Percentiles rank a stretch among this genome's conserved stretches.
These are phyloP conservation scores for Prunella strophiata DNA, from an alignment of 2,797 vertebrate genomes.

Conservation along the genomic window DNA sequence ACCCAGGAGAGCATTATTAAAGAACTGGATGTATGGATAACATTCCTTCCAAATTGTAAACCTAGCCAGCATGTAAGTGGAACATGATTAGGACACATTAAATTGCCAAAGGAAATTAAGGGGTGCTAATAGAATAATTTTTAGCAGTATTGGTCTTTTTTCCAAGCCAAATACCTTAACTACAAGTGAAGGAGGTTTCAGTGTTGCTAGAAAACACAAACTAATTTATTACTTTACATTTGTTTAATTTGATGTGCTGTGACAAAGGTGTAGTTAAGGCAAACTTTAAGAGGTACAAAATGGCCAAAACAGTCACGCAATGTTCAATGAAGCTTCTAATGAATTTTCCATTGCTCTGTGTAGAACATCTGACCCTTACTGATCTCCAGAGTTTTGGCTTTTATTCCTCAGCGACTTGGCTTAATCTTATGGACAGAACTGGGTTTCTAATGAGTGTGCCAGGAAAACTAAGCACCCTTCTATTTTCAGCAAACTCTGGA, in stretches of 20 bases:
- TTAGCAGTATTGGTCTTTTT: neutral
- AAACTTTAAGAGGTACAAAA: neutral
- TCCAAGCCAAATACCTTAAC: neutral
- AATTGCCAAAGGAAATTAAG: neutral
- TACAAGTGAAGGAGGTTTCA: neutral
- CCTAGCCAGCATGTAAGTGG: neutral
- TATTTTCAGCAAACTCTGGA: constrained; percentile 91
- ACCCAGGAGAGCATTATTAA: neutral
- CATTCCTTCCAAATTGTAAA: neutral
- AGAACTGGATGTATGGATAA: neutral
- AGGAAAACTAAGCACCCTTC: constrained; percentile 33
- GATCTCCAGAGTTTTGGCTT: constrained; percentile 33
- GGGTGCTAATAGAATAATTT: neutral
- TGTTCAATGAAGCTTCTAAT: neutral
- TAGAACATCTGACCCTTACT: constrained; percentile 27
- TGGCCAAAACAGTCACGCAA: neutral
- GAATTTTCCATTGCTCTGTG: constrained; percentile 36
- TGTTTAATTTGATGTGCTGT: constrained; percentile 12
- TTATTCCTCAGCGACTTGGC: constrained; percentile 31
- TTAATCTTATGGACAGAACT: constrained; percentile 17
- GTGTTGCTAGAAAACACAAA: neutral
- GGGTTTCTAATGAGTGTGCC: constrained; percentile 22
- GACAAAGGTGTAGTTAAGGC: constrained; percentile 6
- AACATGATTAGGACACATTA: neutral
- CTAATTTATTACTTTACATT: neutral